Evolutionary conservation across 1,140 invertebrate genomes (phyloP), one percentile per base, ranked within the genome.

Genomic region (Drosophila micromelanica): DNA sequence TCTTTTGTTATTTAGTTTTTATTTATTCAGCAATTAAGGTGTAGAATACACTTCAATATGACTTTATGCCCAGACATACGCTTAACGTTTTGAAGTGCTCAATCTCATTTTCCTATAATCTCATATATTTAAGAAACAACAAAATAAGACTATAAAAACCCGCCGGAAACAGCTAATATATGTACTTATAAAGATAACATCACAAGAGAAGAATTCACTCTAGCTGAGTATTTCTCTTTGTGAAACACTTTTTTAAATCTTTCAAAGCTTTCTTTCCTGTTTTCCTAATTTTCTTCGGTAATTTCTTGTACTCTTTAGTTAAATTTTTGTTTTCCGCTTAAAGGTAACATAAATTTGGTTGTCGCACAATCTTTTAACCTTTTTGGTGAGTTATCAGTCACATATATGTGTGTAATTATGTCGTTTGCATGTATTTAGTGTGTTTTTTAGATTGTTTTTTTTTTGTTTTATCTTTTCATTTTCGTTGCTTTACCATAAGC

Each of bases 381-480:
- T 32, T 17, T 38, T 20, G 7, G 42, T 37, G 23, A n/a, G 30
- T 67, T 67, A 72, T 72, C 69, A 32, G 9, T 5, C 43, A 32
- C 56, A 38, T 15, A 52, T 23, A 23, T 23, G 20, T 20, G 2
- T 20, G 40, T 38, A 27, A 30, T 52, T 62, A 42, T 40, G 52
- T 48, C 52, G 45, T 63, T 73, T 64, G 45, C 51, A 61, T 74
- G 76, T 78, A 30, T 63, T 37, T 38, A 45, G 46, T 40, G 64
- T 42, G 38, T 51, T 37, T 52, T 51, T 38, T 55, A 35, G 13
- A 51, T 54, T 60, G 12, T 59, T 63, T 64, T 73, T 77, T 80
- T n/a, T n/a, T n/a, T n/a, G n/a, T n/a, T 76, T 77, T 80, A 60
- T 73, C 78, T 15, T 55, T 23, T 27, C 46, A 20, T 55, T 54